A percentile compares a stretch with the other conserved stretches of the same genome.
These are phyloP conservation scores for Protodeltote pygarga DNA, from an alignment of 2,888 invertebrate genomes.

Conservation along the genomic window DNA sequence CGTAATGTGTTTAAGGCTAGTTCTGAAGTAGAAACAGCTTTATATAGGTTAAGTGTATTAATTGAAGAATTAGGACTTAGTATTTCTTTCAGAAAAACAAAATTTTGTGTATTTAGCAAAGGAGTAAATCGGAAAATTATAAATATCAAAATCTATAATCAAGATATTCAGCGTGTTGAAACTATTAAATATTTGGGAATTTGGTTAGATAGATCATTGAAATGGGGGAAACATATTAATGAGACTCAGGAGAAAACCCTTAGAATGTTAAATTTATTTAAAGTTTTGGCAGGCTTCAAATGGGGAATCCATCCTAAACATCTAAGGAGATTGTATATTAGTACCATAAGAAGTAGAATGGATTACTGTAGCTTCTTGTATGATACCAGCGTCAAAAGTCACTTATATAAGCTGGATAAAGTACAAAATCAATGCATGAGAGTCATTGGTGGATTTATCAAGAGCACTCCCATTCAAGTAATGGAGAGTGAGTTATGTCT, in stretches of 20 bases:
- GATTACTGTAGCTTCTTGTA: slow-evolving; percentile 1
- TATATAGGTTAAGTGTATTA: slow-evolving; percentile 16
- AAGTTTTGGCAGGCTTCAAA: not conserved
- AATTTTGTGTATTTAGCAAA: slow-evolving; percentile 1
- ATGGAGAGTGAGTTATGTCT: slow-evolving; percentile 14
- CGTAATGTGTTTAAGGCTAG: not conserved
- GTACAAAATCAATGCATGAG: not conserved
- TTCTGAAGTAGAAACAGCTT: slow-evolving; percentile 9
- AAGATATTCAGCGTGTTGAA: no score
- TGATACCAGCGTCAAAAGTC: not conserved
- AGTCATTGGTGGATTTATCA: slow-evolving; percentile 1
- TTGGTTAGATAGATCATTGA: not conserved
- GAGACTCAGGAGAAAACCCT: not conserved
- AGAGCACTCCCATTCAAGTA: not conserved
- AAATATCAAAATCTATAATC: no score
- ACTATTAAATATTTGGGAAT: not conserved
- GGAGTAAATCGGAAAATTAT: not conserved
- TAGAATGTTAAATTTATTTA: not conserved
- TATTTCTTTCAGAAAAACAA: not conserved
- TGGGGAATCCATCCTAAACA: slow-evolving; percentile 5
- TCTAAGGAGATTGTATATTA: not conserved
- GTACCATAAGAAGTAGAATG: slow-evolving; percentile 1
- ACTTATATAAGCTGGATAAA: not conserved
- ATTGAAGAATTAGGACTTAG: slow-evolving; percentile 1
- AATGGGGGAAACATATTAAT: slow-evolving; percentile 1